Base-by-base conservation (phyloP, 2,113 vertebrate species). In the Nestor notabilis region DNA sequence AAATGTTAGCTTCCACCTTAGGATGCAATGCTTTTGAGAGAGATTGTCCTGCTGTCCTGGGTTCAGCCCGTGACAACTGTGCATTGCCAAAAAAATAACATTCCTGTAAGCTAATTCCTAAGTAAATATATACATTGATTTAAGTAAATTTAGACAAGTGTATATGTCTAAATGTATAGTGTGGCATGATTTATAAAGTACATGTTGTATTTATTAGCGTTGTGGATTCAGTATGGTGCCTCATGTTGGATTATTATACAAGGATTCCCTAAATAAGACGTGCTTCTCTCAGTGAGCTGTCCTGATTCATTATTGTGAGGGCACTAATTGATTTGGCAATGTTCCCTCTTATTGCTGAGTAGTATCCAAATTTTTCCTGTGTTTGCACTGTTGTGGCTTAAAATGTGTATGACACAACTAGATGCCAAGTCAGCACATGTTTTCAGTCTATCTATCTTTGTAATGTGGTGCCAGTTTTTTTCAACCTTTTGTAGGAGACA, bases 281-380 rank as follows among this genome's bases (percentile, higher is more conserved):
- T 93, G 61, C 63, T 94, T 91, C 66, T 50, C 82, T 92, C 71
- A 71, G 33, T 95, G 89, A 95, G 55, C 70, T 95, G 82, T 95
- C 86, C 83, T 74, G 74, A 64, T 80, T 87, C 85, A 70, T 96
- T 85, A 88, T 64, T 76, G 55, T 58, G 66, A 85, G 46, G 33
- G 13, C 60, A 84, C 37, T 97, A 96, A 95, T 83, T 97, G 74
- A 82, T 95, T 96, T 97, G 92, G 95, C 91, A 89, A 76, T 89
- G 78, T 65, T 95, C 83, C 58, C 74, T 95, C 28, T 83, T 76
- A 85, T 44, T 95, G 89, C 93, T 92, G 83, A 93, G 37, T 37
- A 61, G 37, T 90, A 92, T 89, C 89, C 90, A 92, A 74, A 53
- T 94, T 90, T 96, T 72, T 70, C 70, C 19, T 94, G 44, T 93